Conservation (phyloP, 1,140 invertebrate genomes). For the Nephila pilipes region DNA sequence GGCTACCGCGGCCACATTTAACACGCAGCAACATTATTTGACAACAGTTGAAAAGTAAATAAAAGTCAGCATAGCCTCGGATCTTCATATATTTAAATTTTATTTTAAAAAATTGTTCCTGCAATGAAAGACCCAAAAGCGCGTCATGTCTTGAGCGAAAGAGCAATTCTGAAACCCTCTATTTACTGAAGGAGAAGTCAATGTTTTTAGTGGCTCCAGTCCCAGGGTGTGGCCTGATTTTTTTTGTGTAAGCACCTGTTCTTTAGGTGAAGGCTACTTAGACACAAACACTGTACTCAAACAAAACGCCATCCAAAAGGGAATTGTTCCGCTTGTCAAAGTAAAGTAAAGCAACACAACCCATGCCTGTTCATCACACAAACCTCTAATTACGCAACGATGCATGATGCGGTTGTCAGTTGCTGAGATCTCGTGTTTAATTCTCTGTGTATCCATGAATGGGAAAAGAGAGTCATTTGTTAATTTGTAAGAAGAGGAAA, state of each 20-base stretch:
- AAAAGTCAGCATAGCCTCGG: too few species aligned
- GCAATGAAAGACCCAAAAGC: not conserved
- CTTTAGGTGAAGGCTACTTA: constrained; percentile 21
- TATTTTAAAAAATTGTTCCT: not conserved
- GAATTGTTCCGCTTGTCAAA: not conserved
- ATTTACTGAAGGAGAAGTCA: constrained; percentile 24
- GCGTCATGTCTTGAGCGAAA: not conserved
- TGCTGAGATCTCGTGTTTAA: not conserved
- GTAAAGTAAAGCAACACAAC: not conserved
- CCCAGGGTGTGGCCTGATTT: constrained; percentile 29
- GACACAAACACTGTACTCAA: not conserved
- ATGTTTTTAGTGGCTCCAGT: constrained; percentile 4
- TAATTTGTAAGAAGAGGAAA: not conserved
- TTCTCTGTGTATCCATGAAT: not conserved
- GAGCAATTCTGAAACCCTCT: not conserved
- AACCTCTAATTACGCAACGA: not conserved
- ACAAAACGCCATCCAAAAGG: not conserved
- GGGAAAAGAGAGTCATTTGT: not conserved
- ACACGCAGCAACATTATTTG: too few species aligned
- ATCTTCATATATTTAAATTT: too few species aligned
- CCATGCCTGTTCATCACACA: not conserved
- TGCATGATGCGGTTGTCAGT: constrained; percentile 1
- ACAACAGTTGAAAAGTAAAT: too few species aligned
- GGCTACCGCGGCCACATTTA: too few species aligned
- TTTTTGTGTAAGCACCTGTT: not conserved